These are phyloP conservation scores for Aphyosemion australe DNA, from an alignment of 2,113 vertebrate genomes.

Conservation along the genomic window DNA sequence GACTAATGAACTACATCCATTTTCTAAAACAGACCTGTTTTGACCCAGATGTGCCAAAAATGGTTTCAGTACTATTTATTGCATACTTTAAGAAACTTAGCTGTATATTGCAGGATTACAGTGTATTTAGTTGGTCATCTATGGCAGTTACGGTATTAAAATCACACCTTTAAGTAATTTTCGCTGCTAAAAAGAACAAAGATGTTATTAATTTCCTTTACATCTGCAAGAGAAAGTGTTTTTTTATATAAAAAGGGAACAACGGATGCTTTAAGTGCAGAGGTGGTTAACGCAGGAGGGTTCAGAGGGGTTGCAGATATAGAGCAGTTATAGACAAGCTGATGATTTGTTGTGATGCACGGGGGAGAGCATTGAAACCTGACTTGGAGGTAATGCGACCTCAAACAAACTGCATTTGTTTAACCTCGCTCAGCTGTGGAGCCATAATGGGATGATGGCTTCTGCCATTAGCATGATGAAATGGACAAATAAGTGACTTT, in stretches of 20 bases:
- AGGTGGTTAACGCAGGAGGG: conserved; percentile 56
- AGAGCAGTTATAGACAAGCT: conserved; percentile 69
- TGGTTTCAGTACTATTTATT: conserved; percentile 30
- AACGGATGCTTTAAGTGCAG: conserved; percentile 21
- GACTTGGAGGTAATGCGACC: conserved; percentile 66
- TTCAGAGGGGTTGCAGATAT: conserved; percentile 62
- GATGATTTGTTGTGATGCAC: conserved; percentile 72
- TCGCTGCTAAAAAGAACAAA: no score
- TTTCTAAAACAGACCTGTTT: conserved; percentile 44
- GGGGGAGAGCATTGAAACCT: conserved; percentile 46
- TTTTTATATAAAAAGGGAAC: conserved; percentile 10
- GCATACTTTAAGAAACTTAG: conserved; percentile 1
- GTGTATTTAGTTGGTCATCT: conserved; percentile 46
- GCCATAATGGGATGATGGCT: conserved; percentile 74
- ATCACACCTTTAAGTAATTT: no score
- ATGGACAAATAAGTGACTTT: conserved; percentile 81
- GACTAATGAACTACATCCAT: conserved; percentile 43
- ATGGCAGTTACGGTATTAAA: background rate
- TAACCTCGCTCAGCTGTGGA: conserved; percentile 71
- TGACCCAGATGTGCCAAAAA: conserved; percentile 39
- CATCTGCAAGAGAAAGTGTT: no score
- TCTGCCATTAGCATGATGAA: conserved; percentile 82
- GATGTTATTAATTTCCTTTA: no score
- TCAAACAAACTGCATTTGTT: conserved; percentile 77
- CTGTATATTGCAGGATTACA: conserved; percentile 24